These are phyloP conservation scores for Zosterops lateralis DNA, from an alignment of 2,113 vertebrate species.

Conservation along the genomic window DNA sequence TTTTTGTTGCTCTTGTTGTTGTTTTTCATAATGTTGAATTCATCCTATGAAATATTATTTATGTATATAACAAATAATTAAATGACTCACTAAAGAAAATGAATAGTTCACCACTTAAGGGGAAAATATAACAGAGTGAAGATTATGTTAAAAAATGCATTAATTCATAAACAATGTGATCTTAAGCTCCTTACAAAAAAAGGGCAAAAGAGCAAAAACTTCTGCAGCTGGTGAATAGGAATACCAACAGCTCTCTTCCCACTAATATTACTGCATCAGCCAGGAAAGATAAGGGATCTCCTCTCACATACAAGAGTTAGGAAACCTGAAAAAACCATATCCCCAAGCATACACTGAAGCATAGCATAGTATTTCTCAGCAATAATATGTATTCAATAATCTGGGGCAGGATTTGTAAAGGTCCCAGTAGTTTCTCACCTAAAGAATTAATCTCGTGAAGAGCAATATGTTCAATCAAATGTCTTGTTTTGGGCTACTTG, in stretches of 20 bases:
- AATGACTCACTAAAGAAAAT: neutral
- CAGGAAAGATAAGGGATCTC: neutral
- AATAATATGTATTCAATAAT: neutral
- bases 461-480: accelerated
- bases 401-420: neutral
- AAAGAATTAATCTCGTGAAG: neutral
- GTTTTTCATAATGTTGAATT: neutral
- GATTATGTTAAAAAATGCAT: neutral
- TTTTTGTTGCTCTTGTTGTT: neutral
- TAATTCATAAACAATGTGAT: neutral
- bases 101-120: neutral
- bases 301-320: neutral
- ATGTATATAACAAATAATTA: neutral
- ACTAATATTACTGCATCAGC: neutral
- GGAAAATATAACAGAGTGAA: neutral
- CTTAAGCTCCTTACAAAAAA: neutral
- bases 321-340: neutral
- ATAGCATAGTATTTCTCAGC: neutral
- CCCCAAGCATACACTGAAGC: neutral
- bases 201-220: neutral
- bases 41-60: neutral
- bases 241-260: neutral
- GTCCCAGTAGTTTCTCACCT: neutral
- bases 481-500: neutral
- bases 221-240: neutral